phyloP scores from a whole-genome alignment of 2,888 invertebrate species.

The Lumbricus terrestris region DNA sequence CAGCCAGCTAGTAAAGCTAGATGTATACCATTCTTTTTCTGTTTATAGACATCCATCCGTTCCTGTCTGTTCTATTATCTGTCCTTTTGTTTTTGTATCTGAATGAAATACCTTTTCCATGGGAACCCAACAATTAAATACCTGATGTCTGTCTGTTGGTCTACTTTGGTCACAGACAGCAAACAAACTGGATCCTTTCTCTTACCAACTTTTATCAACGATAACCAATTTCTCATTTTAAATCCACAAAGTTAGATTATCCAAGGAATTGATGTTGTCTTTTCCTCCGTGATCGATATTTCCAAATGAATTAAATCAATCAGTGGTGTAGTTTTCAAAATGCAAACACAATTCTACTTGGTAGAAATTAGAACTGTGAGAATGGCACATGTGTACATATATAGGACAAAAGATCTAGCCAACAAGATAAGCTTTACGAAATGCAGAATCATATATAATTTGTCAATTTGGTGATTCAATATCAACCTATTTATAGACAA shows the following conservation, averaged over 20 bases:
- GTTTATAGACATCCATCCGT: too few relatives aligned
- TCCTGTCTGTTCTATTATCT: neutral
- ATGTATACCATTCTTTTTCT: neutral
- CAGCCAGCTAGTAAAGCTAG: neutral
- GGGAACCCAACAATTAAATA: neutral
- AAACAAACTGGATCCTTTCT: neutral
- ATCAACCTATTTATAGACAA: too few relatives aligned
- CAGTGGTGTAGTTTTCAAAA: neutral
- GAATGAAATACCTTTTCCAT: neutral
- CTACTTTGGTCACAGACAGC: neutral
- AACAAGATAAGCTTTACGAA: neutral
- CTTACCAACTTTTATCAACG: neutral
- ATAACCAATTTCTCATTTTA: neutral
- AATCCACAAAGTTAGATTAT: neutral
- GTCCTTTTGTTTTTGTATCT: neutral
- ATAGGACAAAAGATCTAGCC: neutral
- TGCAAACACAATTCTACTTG: neutral
- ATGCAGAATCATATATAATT: neutral
- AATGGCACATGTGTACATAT: neutral
- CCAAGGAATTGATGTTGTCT: neutral
- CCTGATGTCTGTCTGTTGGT: neutral
- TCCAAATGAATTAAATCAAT: neutral
- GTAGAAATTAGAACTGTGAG: neutral
- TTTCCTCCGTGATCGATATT: neutral
- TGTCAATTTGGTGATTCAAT: neutral